These are phyloP conservation scores for Lagopus leucura DNA, from an alignment of 2,113 vertebrate genomes.

Conservation along the genomic window DNA sequence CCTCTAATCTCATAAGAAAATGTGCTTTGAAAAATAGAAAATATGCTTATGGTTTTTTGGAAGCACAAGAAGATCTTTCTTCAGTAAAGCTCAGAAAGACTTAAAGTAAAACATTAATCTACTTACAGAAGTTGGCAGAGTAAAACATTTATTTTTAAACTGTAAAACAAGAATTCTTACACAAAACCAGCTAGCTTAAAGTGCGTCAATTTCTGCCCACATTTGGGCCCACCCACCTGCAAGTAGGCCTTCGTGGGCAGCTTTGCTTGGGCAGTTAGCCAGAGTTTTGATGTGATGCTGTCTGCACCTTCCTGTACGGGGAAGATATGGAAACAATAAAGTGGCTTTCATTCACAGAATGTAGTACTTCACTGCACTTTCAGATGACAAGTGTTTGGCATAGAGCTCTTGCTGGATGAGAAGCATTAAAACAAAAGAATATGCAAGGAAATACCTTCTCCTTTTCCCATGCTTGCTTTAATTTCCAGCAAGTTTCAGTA, in stretches of 20 bases:
- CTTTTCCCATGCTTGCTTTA: background rate
- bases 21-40: background rate
- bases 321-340: background rate
- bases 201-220: background rate
- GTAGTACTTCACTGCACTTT: background rate
- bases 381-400: background rate
- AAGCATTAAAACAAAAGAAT: background rate
- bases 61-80: background rate
- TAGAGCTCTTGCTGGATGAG: background rate
- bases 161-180: background rate
- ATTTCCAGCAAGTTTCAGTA: background rate
- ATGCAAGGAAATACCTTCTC: background rate
- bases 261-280: background rate
- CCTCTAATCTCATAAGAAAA: background rate
- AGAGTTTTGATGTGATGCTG: background rate
- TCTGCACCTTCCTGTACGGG: background rate
- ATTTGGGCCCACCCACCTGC: background rate
- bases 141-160: background rate
- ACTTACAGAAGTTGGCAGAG: background rate
- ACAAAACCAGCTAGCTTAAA: background rate
- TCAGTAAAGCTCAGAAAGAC: background rate
- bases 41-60: background rate
- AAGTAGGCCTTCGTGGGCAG: background rate
- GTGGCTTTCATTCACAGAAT: background rate
- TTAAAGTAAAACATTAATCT: background rate